A percentile compares a stretch with the other conserved stretches of the same genome.
Evolutionary conservation across 2,888 invertebrate genomes (phyloP).

Genomic region (Charanyca ferruginea): DNA sequence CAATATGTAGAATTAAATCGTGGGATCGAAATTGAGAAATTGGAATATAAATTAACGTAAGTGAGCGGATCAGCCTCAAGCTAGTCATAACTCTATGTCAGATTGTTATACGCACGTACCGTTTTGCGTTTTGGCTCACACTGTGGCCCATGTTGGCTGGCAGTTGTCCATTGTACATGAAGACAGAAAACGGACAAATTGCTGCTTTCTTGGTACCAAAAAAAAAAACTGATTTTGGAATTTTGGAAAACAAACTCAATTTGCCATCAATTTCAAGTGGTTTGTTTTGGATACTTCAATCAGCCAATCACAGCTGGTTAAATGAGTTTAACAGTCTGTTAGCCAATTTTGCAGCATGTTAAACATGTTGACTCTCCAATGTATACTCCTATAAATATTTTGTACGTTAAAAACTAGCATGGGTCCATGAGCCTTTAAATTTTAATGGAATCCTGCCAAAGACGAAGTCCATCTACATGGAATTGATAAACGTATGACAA

Average conservation of each 20-base stretch:
- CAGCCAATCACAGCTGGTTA: background rate
- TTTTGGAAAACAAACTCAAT: background rate
- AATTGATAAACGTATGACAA: constrained; percentile 73
- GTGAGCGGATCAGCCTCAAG: constrained; percentile 32
- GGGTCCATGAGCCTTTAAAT: constrained; percentile 49
- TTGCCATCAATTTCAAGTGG: background rate
- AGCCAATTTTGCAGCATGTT: background rate
- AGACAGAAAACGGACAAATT: background rate
- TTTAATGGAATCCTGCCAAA: constrained; percentile 72
- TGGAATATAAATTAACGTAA: constrained; percentile 25
- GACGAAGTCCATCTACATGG: constrained; percentile 66
- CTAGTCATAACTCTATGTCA: constrained; percentile 59
- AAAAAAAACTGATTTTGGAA: background rate
- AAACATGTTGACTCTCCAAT: constrained; percentile 8
- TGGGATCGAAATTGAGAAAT: constrained; percentile 50
- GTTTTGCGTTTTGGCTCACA: constrained; percentile 25
- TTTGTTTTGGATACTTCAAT: background rate
- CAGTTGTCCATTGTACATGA: background rate
- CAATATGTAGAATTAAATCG: constrained; percentile 29
- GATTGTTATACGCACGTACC: constrained; percentile 28
- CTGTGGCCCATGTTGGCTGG: constrained; percentile 34
- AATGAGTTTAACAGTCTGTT: background rate
- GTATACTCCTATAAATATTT: constrained; percentile 10
- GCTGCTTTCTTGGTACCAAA: background rate
- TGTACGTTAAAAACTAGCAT: constrained; percentile 23